Percentiles rank a stretch among this genome's conserved stretches.
These are phyloP conservation scores for Triops cancriformis DNA, from an alignment of 1,140 invertebrate genomes.

Conservation along the genomic window DNA sequence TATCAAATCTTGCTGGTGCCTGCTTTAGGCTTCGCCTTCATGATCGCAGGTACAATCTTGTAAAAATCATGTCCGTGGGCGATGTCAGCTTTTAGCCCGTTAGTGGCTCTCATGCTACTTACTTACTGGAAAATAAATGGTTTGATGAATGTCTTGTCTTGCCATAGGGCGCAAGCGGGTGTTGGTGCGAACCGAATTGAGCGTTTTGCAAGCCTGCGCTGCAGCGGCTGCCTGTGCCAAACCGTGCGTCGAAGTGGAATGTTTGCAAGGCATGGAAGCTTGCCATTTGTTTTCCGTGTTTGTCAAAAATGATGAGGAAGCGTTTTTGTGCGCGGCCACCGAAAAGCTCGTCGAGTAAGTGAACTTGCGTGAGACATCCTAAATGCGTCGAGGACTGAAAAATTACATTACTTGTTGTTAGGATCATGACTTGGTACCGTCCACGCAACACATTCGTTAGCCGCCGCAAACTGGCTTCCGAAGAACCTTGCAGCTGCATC, in stretches of 20 bases:
- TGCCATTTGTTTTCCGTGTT: slow-evolving; percentile 54
- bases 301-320: slow-evolving; percentile 33
- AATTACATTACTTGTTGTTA: slow-evolving; percentile 34
- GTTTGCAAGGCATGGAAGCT: slow-evolving; percentile 46
- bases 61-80: slow-evolving; percentile 24
- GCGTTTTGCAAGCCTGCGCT: slow-evolving; percentile 52
- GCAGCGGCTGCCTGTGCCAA: slow-evolving; percentile 50
- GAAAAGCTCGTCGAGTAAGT: slow-evolving; percentile 51
- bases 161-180: slow-evolving; percentile 49
- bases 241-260: slow-evolving; percentile 49
- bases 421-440: slow-evolving; percentile 43
- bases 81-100: no score
- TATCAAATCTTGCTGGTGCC: slow-evolving; percentile 53
- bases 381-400: slow-evolving; percentile 4
- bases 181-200: slow-evolving; percentile 53
- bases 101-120: no score
- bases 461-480: slow-evolving; percentile 55
- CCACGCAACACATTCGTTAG: slow-evolving; percentile 47
- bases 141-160: neutral
- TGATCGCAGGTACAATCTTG: slow-evolving; percentile 55
- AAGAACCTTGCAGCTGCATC: slow-evolving; percentile 63
- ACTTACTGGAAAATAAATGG: no score
- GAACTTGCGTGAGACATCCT: neutral
- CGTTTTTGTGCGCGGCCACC: slow-evolving; percentile 55
- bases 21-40: slow-evolving; percentile 50